Evolutionary conservation across 2,113 vertebrate species (phyloP).

Genomic region (Copsychus sechellarum): DNA sequence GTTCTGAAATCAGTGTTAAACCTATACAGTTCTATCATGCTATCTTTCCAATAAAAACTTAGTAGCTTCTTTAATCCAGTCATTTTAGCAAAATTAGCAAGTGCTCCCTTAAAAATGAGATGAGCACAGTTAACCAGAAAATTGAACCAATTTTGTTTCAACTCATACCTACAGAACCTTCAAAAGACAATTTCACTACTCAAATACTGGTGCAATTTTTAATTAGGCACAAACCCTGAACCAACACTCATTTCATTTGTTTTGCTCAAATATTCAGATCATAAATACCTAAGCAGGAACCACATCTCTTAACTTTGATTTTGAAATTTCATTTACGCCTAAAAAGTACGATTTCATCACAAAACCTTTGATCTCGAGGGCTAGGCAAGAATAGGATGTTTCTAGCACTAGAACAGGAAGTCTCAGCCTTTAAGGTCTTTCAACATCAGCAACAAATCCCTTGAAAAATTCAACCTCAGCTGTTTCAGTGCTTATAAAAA

Average conservation of each 20-base stretch:
- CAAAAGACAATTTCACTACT: not conserved
- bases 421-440: not conserved
- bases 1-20: not conserved
- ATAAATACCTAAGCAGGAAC: not conserved
- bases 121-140: not conserved
- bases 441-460: not conserved
- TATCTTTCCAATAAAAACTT: not conserved
- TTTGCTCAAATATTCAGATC: not conserved
- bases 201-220: not conserved
- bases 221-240: not conserved
- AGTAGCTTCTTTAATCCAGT: not conserved
- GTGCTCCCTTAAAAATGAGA: not conserved
- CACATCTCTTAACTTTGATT: not conserved
- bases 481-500: not conserved
- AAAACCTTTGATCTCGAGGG: not conserved
- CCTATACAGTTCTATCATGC: fast-evolving
- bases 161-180: not conserved
- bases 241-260: not conserved
- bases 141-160: not conserved
- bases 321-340: not conserved
- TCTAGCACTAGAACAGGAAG: not conserved
- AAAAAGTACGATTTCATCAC: not conserved
- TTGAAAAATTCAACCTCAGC: not conserved
- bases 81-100: not conserved
- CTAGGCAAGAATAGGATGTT: not conserved